Conservation (phyloP, 2,113 vertebrate genomes). For the Hirundichthys speculiger region DNA sequence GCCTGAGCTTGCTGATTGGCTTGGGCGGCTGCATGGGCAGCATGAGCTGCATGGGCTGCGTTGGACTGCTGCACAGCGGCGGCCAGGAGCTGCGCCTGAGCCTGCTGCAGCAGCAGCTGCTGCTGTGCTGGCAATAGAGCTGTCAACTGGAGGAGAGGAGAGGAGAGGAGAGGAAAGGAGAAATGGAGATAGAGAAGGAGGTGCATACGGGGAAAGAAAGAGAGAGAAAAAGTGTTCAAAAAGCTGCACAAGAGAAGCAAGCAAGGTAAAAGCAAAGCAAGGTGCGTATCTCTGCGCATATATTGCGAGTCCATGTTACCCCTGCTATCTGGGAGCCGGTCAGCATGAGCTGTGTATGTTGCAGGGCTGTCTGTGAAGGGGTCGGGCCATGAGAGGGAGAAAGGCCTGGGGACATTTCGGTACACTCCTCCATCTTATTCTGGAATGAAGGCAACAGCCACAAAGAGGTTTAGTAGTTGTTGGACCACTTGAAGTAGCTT, state of each 20-base stretch:
- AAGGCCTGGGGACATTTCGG: constrained; percentile 83
- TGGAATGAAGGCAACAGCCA: constrained; percentile 56
- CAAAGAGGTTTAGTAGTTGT: neutral
- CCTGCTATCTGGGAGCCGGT: constrained; percentile 90
- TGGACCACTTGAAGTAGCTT: too few relatives aligned
- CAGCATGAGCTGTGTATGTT: constrained; percentile 92
- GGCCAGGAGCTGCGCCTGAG: constrained; percentile 90
- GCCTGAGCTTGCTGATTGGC: constrained; percentile 82
- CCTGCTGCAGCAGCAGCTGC: constrained; percentile 91
- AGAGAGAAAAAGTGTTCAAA: constrained; percentile 47
- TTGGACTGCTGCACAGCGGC: constrained; percentile 87
- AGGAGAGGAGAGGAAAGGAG: constrained; percentile 3
- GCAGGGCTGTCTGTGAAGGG: constrained; percentile 85
- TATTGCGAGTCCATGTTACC: constrained; percentile 74
- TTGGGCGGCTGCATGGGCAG: constrained; percentile 76
- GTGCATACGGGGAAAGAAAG: constrained; percentile 17
- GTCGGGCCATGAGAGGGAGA: constrained; percentile 81
- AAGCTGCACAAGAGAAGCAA: constrained; percentile 52
- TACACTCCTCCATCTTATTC: constrained; percentile 88
- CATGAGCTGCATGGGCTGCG: constrained; percentile 76
- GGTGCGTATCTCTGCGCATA: neutral
- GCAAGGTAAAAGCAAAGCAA: constrained; percentile 46
- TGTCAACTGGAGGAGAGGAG: constrained; percentile 79
- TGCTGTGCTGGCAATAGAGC: constrained; percentile 91
- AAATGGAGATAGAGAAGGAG: constrained; percentile 1